Evolutionary conservation across 2,888 invertebrate genomes (phyloP), one percentile per base, ranked within the genome.

Genomic region (Elysia crispata): DNA sequence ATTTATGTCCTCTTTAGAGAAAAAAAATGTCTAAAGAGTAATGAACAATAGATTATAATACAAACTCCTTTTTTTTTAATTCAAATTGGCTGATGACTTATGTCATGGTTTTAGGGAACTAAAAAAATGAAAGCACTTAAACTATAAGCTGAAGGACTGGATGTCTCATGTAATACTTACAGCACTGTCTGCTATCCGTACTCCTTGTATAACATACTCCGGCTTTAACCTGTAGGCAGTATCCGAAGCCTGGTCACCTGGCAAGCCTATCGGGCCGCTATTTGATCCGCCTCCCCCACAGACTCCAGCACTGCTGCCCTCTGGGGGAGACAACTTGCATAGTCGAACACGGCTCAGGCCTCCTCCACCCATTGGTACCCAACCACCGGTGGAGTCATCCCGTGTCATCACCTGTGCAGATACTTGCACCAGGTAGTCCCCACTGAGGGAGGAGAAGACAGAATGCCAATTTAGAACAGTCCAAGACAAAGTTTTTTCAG

Each of bases 351-450:
- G 96, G 90, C 97, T 97, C 88, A 98, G 95, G 86, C 98, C 98
- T 88, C 98, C 98, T 89, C 97, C 97, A 86, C 96, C 96, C 92
- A 97, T 94, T 90, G 97, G 97, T 69, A 92, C 95, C 98, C 98
- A 98, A 88, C 98, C 97, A 86, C 97, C 98, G 86, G 97, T 96
- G 93, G 96, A 97, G 93, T 98, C 98, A 95, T 98, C 98, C 92
- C 98, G 95, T 92, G 96, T 97, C 98, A 98, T 98, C 94, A 98
- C 98, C 95, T 98, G 98, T 94, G 98, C 98, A 92, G 97, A 96
- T 92, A 98, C 98, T 93, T 96, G 97, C 94, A 98, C 98, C 95
- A 98, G 88, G 87, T 87, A 87, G 84, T 89, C 89, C 77, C 87
- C 89, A 88, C 89, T 89, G 88, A 18, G 69, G 70, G 25, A 25